Percentiles rank a stretch among this genome's conserved stretches.
Conservation (phyloP, 2,797 vertebrate species). For the Liasis olivaceus region DNA sequence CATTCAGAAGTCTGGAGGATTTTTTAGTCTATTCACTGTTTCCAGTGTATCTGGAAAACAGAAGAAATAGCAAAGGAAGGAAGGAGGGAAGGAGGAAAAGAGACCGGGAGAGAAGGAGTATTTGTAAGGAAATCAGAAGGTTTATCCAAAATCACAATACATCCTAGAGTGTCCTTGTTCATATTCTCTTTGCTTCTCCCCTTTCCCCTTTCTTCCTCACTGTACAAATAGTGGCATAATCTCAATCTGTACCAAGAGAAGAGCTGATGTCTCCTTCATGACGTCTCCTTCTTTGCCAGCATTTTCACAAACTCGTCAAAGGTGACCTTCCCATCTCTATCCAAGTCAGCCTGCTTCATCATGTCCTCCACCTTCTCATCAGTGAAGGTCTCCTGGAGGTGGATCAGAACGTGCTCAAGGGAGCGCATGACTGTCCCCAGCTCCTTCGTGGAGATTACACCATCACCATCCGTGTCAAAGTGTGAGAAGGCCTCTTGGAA, state of each 20-base stretch:
- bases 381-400: constrained; percentile 49
- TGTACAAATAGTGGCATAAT: background rate
- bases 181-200: no score
- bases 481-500: constrained; percentile 88
- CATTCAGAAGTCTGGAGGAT: background rate
- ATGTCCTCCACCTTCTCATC: constrained; percentile 51
- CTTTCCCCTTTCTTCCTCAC: background rate
- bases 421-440: background rate
- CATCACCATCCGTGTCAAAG: constrained; percentile 86
- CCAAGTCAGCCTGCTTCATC: constrained; percentile 15
- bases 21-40: background rate
- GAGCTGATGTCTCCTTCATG: background rate
- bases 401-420: constrained; percentile 32
- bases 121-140: background rate
- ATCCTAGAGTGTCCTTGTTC: background rate
- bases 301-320: background rate
- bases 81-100: background rate
- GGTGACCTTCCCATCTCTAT: constrained; percentile 46
- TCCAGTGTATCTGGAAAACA: background rate
- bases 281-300: background rate
- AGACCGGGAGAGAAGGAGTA: background rate
- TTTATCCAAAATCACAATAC: background rate
- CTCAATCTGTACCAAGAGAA: background rate
- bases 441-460: constrained; percentile 65
- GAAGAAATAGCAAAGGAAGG: background rate